Evolutionary conservation across 2,113 vertebrate species (phyloP).

Genomic region (Struthidea cinerea): DNA sequence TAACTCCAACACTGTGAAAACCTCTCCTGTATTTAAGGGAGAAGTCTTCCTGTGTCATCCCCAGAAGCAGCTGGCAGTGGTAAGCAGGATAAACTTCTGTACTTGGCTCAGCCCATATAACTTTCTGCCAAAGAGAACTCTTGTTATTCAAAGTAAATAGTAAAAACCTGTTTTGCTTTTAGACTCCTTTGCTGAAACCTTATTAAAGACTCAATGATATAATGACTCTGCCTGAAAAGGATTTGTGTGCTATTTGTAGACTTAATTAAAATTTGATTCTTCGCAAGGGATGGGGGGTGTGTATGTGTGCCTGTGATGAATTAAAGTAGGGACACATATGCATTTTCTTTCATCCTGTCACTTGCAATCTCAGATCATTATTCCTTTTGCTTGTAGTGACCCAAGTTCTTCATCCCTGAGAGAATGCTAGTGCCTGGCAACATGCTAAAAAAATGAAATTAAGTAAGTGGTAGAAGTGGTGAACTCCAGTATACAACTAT

Average conservation of each 20-base stretch:
- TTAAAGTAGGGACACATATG: accelerated
- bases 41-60: background rate
- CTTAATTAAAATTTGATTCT: background rate
- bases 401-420: background rate
- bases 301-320: background rate
- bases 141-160: background rate
- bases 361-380: background rate
- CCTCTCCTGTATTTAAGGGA: background rate
- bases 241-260: background rate
- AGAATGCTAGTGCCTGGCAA: background rate
- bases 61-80: background rate
- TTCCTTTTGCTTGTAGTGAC: background rate
- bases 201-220: background rate
- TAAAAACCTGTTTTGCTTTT: background rate
- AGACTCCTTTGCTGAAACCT: background rate
- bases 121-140: background rate
- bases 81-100: background rate
- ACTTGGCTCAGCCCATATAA: background rate
- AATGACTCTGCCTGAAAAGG: background rate
- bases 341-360: background rate
- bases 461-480: background rate
- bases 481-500: background rate
- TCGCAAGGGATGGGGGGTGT: background rate
- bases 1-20: background rate
- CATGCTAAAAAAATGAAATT: background rate